Base-by-base conservation (phyloP, 2,888 invertebrate genomes). In the Rhingia campestris region DNA sequence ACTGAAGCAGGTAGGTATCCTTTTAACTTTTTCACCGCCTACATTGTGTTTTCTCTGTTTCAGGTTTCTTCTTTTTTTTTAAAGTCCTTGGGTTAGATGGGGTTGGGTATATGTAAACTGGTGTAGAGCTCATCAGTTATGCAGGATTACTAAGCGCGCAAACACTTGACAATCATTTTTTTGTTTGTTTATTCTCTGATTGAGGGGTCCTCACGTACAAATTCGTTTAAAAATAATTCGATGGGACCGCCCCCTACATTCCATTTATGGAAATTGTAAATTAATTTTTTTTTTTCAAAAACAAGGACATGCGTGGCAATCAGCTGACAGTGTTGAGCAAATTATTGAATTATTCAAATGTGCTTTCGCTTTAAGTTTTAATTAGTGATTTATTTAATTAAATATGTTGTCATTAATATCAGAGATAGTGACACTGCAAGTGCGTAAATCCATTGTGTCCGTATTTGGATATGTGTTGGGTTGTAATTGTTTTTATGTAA, bases 121-220 rank as follows among this genome's bases (percentile, higher is more conserved):
- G 6, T 10, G 41, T 9, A 41, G 4, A 30, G 39, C 61, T 77
- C 70, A 77, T 70, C 70, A 70, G 63, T 77, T 77, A 77, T 77
- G 77, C 77, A 49, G 77, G 77, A 77, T 77, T 77, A 77, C 63
- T 35, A 6, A n/a, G 41, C 41, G 45, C 30, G 49, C 49, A n/a
- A 77, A 70, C 41, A 77, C 63, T 77, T 70, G 77, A 77, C 70
- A 77, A 49, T 64, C 56, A 77, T 64, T 77, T 47, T 22, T 22
- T 22, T 22, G 22, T 75, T 59, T 67, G 75, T 75, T 75, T 75
- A 66, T 61, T 59, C 59, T 35, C 56, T 49, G 64, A 74, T 47
- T 74, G 74, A 51, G 45, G 12, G 73, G 54, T 54, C 9, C 63
- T 56, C 30, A 4, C 22, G 9, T 47, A 9, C 14, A 47, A 6